Conservation (phyloP, 2,888 invertebrate genomes). For the Microctonus hyperodae region DNA sequence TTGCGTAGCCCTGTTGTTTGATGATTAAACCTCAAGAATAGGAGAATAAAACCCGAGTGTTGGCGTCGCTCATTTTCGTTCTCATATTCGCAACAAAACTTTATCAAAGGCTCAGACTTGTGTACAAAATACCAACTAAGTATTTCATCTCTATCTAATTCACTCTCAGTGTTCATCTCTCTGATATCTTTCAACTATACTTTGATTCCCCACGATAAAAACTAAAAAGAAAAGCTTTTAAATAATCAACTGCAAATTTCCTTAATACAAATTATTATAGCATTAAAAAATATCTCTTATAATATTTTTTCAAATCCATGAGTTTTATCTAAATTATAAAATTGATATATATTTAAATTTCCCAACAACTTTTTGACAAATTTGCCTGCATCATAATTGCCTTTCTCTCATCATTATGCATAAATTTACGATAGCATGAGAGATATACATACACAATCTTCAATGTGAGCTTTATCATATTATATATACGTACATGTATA, state of each 20-base stretch:
- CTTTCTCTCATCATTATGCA: conserved; percentile 8
- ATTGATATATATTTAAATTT: not conserved
- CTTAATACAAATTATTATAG: no score
- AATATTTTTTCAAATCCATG: no score
- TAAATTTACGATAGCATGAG: not conserved
- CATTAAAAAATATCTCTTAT: no score
- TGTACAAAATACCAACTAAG: conserved; percentile 23
- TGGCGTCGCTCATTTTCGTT: conserved; percentile 32
- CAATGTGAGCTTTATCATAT: not conserved
- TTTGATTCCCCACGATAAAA: no score
- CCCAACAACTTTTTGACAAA: not conserved
- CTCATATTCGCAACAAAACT: conserved; percentile 29
- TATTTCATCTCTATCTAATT: not conserved
- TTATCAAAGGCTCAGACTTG: conserved; percentile 11
- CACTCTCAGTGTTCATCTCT: not conserved
- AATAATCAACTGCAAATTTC: no score
- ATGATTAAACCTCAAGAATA: conserved; percentile 56
- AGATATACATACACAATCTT: not conserved
- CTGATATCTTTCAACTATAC: no score
- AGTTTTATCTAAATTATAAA: no score
- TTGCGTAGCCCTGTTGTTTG: conserved; percentile 46
- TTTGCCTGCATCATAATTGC: not conserved
- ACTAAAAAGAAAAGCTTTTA: no score
- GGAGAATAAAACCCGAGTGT: conserved; percentile 50
- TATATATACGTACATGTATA: no score